A percentile compares a stretch with the other conserved stretches of the same genome.
phyloP scores from a whole-genome alignment of 1,140 invertebrate genomes.

The Scaptomyza pallida region DNA sequence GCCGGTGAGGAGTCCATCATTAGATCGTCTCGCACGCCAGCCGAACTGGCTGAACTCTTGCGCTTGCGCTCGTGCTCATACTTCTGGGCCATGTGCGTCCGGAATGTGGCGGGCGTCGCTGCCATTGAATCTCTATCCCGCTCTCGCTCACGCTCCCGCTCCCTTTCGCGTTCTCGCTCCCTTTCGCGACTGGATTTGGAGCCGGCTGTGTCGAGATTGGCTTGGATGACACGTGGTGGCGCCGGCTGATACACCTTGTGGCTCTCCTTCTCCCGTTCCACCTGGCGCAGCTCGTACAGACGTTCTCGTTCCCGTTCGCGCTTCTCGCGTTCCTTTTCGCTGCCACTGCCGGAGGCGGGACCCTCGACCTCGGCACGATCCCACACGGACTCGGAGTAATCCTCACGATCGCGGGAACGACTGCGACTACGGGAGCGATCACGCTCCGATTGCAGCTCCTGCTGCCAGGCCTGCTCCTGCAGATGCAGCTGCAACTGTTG shows the following conservation, averaged over 20 bases:
- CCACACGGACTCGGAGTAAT: slow-evolving; percentile 83
- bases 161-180: neutral
- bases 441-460: slow-evolving; percentile 64
- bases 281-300: slow-evolving; percentile 80
- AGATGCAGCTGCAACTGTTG: slow-evolving; percentile 49
- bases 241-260: slow-evolving; percentile 84
- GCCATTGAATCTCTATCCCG: neutral
- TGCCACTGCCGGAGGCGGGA: slow-evolving; percentile 77
- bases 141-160: slow-evolving; percentile 13
- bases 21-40: slow-evolving; percentile 86
- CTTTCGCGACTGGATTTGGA: slow-evolving; percentile 4
- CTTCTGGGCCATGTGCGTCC: slow-evolving; percentile 87
- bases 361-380: slow-evolving; percentile 82
- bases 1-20: slow-evolving; percentile 45
- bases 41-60: slow-evolving; percentile 90
- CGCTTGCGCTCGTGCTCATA: slow-evolving; percentile 88
- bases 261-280: slow-evolving; percentile 82
- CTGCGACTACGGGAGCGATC: slow-evolving; percentile 79
- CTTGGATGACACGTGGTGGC: slow-evolving; percentile 69
- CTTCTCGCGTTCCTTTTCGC: slow-evolving; percentile 81
- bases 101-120: slow-evolving; percentile 86
- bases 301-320: slow-evolving; percentile 81
- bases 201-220: slow-evolving; percentile 52
- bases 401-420: slow-evolving; percentile 77
- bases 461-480: slow-evolving; percentile 66